Conservation (phyloP, 2,888 invertebrate genomes). For the Prosopocoilus inquinatus region DNA sequence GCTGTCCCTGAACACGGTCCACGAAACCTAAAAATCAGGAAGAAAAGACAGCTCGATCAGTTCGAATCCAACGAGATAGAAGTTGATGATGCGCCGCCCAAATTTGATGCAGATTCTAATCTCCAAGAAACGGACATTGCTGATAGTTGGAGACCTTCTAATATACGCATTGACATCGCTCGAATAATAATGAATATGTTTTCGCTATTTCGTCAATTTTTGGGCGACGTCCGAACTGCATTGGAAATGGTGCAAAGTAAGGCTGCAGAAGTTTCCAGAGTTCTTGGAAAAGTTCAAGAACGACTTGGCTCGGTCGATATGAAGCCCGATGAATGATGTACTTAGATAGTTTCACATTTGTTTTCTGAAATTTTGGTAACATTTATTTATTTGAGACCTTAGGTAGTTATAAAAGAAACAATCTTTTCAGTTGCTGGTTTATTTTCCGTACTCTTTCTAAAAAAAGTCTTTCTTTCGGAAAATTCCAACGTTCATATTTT, state of each 20-base stretch:
- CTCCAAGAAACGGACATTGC: slow-evolving; percentile 33
- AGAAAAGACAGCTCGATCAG: slow-evolving; percentile 23
- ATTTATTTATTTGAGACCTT: too few relatives aligned
- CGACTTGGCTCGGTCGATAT: slow-evolving; percentile 29
- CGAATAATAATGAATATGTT: too few relatives aligned
- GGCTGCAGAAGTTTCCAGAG: slow-evolving; percentile 64
- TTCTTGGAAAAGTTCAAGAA: slow-evolving; percentile 60
- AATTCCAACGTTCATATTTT: too few relatives aligned
- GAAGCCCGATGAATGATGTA: neutral
- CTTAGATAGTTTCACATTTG: too few relatives aligned
- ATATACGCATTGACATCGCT: too few relatives aligned
- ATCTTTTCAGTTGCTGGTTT: too few relatives aligned
- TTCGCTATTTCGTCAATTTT: too few relatives aligned
- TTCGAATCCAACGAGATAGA: slow-evolving; percentile 41
- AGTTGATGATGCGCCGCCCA: slow-evolving; percentile 31
- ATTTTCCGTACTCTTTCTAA: too few relatives aligned
- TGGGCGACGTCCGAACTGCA: slow-evolving; percentile 53
- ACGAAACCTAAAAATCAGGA: slow-evolving; percentile 44
- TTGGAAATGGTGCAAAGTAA: slow-evolving; percentile 67
- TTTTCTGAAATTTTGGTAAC: too few relatives aligned
- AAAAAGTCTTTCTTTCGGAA: too few relatives aligned
- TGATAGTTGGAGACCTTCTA: slow-evolving; percentile 27
- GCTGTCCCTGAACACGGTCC: slow-evolving; percentile 68
- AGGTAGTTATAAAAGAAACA: too few relatives aligned
- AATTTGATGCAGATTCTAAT: neutral